Evolutionary conservation across 92 coral and sea anemone genomes (phyloP), one percentile per base, ranked within the genome.

Genomic region (Palythoa caribaeorum): DNA sequence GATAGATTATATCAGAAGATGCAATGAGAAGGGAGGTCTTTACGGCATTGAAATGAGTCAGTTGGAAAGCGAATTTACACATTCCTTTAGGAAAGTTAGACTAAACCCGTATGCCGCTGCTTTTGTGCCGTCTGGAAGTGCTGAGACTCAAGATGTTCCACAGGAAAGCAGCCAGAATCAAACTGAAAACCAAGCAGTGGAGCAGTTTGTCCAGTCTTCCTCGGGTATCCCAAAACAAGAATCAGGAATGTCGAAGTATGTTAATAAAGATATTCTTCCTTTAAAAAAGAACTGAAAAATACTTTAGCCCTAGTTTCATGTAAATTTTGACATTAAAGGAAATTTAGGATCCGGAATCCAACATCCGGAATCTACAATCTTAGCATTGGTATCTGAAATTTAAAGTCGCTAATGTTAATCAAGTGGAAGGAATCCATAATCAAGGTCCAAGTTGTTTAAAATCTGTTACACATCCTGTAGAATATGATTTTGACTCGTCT

Each of bases 1-100:
- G 99, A 73, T 76, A 70, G 94, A 96, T 48, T 96, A 90, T 57
- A 94, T 96, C 65, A 71, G 44, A 72, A 89, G 96, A 79, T 96
- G 99, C 83, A 19, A 73, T 17, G 80, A 52, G 28, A 88, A 77
- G 3, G 83, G 89, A 8, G 91, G 90, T 21, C 92, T 96, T 38
- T 71, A 90, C 78, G 99, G 99, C 8, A 88, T 88, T 19, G 86
- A 90, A 48, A 39, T 93, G 91, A 80, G 8, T 39, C 83, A 91
- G 44, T 81, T 96, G 60, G 57, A 89, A n/a, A 76, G 38, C 63
- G 55, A 55, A 55, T 3, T 55, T 55, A 9, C 62, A 55, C 17
- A 55, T 55, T 55, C 62, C 3, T 55, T 55, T 55, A 0, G 12
- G 62, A 55, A 55, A 55, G 12, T 9, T 55, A 17, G 8, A 55